Evolutionary conservation across 1,140 invertebrate genomes (phyloP).

Genomic region (Trichonephila clavipes): DNA sequence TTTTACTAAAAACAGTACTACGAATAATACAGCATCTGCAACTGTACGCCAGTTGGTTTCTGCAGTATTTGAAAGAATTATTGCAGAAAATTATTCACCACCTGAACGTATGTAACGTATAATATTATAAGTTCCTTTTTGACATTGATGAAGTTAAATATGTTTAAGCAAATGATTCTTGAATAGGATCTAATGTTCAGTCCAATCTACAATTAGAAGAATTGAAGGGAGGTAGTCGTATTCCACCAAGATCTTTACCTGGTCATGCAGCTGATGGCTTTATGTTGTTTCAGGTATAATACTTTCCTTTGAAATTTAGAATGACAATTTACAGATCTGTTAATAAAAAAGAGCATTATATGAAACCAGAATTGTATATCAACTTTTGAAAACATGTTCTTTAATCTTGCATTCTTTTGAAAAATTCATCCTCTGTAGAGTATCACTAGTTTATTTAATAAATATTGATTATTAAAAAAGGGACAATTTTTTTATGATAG

Average conservation of each 20-base stretch:
- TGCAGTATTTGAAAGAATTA: constrained; percentile 96
- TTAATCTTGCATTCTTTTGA: too few species aligned
- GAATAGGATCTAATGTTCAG: constrained; percentile 3
- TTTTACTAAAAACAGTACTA: constrained; percentile 95
- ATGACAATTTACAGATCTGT: background rate
- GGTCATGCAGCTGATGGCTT: constrained; percentile 97
- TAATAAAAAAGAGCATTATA: too few species aligned
- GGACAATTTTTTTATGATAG: too few species aligned
- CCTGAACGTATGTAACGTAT: constrained; percentile 43
- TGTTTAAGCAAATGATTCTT: background rate
- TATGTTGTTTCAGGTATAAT: constrained; percentile 92
- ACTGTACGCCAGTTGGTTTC: constrained; percentile 98
- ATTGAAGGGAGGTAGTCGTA: constrained; percentile 88
- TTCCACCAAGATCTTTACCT: constrained; percentile 89
- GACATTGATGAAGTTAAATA: background rate
- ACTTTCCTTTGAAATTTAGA: background rate
- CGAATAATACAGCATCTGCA: constrained; percentile 97
- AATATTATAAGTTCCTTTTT: background rate
- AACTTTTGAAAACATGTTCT: too few species aligned
- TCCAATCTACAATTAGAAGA: constrained; percentile 84
- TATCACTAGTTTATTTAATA: too few species aligned
- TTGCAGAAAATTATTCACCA: constrained; percentile 83
- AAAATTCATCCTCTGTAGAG: too few species aligned
- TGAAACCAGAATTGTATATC: too few species aligned
- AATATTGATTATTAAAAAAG: too few species aligned